Conservation (phyloP, 2,797 vertebrate species). For the Enteromius viviparus region DNA sequence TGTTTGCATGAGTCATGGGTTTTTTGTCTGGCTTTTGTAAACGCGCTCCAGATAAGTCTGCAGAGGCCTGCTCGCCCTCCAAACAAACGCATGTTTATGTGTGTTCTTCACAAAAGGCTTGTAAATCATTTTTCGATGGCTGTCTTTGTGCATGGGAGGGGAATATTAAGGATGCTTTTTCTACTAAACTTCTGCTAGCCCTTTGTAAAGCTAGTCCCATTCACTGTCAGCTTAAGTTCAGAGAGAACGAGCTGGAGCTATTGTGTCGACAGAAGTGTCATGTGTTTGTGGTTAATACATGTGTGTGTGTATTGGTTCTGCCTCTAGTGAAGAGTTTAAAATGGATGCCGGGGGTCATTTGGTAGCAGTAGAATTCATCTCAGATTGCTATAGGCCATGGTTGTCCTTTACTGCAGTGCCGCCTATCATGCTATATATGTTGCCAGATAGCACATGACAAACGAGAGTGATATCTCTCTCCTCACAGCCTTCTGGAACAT, state of each 20-base stretch:
- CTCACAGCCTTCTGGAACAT: constrained; percentile 32
- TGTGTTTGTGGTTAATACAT: constrained; percentile 5
- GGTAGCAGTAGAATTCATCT: constrained; percentile 44
- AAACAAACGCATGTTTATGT: constrained; percentile 51
- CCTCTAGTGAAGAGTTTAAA: constrained; percentile 30
- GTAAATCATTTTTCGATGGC: constrained; percentile 43
- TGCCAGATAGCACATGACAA: constrained; percentile 51
- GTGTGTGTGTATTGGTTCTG: constrained; percentile 5
- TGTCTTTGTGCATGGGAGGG: constrained; percentile 33
- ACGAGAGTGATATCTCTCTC: constrained; percentile 54
- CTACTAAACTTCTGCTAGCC: background rate
- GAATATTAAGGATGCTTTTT: constrained; percentile 13
- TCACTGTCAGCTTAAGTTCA: constrained; percentile 7
- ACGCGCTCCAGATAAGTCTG: constrained; percentile 35
- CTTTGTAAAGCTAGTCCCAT: constrained; percentile 12
- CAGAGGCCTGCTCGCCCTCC: constrained; percentile 47
- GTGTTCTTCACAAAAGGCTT: constrained; percentile 36
- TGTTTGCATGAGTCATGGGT: constrained; percentile 65
- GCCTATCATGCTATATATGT: constrained; percentile 41
- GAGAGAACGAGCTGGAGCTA: background rate
- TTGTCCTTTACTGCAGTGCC: constrained; percentile 50
- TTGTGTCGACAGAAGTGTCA: constrained; percentile 31
- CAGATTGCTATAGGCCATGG: constrained; percentile 48
- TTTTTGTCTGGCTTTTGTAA: constrained; percentile 61
- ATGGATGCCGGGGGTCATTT: constrained; percentile 44